Evolutionary conservation across 2,113 vertebrate genomes (phyloP).

Genomic region (Romanogobio albipinnatus): DNA sequence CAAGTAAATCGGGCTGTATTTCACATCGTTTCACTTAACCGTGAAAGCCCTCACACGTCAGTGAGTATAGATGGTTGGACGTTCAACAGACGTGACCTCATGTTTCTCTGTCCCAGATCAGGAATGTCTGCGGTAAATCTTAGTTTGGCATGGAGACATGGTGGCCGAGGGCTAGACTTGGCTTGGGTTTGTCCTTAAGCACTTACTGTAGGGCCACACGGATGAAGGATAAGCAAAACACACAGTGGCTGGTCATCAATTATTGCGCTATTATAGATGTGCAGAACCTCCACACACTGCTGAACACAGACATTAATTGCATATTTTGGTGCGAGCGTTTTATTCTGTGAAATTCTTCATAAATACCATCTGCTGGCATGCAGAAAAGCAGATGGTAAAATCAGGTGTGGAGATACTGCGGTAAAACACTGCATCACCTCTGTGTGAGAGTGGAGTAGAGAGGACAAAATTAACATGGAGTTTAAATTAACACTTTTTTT

Average conservation of each 20-base stretch:
- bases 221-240: conserved; percentile 11
- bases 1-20: not conserved
- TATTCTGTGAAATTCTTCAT: conserved; percentile 5
- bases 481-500: not conserved
- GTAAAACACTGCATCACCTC: conserved; percentile 13
- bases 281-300: not conserved
- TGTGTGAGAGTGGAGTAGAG: not conserved
- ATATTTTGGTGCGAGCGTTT: conserved; percentile 9
- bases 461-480: not conserved
- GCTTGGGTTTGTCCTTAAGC: not conserved
- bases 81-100: conserved; percentile 12
- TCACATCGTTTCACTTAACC: not conserved
- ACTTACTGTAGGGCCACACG: not conserved
- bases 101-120: conserved; percentile 11
- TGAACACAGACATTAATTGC: conserved; percentile 34
- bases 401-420: conserved; percentile 31
- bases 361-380: conserved; percentile 27
- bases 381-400: conserved; percentile 41
- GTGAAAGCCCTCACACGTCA: not conserved
- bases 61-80: not conserved
- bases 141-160: not conserved
- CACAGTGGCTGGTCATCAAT: not conserved
- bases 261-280: not conserved
- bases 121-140: conserved; percentile 15
- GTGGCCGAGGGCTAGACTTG: not conserved